These are phyloP conservation scores for Asobara japonica DNA, from an alignment of 1,140 invertebrate genomes.

Conservation along the genomic window DNA sequence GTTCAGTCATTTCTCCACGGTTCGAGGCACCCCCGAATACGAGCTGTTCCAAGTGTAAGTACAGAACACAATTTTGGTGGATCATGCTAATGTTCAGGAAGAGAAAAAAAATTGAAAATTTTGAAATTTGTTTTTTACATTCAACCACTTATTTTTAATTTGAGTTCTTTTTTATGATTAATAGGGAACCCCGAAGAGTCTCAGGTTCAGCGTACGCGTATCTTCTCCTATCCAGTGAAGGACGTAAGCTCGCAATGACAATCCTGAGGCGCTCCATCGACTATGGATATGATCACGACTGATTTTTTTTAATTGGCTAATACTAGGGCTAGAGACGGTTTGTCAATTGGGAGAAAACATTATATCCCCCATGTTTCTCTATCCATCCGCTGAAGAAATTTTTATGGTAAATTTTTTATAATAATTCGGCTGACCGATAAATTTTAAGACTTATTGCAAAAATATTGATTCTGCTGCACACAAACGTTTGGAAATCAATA, in stretches of 20 bases:
- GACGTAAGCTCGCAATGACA: slow-evolving; percentile 39
- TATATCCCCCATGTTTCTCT: too few relatives aligned
- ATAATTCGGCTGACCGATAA: too few relatives aligned
- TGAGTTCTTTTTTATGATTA: slow-evolving; percentile 31
- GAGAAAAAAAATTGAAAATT: background rate
- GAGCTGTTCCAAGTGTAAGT: slow-evolving; percentile 48
- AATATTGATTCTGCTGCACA: too few relatives aligned
- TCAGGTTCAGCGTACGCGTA: slow-evolving; percentile 41
- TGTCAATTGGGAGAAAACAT: too few relatives aligned
- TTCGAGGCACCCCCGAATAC: slow-evolving; percentile 36
- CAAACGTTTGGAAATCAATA: too few relatives aligned
- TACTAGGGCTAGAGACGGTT: too few relatives aligned
- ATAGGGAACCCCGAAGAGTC: slow-evolving; percentile 46
- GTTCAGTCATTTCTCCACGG: slow-evolving; percentile 32
- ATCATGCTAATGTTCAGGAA: background rate
- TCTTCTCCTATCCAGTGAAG: slow-evolving; percentile 45
- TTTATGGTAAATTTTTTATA: too few relatives aligned
- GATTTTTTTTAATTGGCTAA: too few relatives aligned
- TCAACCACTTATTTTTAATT: slow-evolving; percentile 30
- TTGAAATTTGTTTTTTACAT: background rate
- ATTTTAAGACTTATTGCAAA: too few relatives aligned
- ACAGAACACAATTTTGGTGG: background rate
- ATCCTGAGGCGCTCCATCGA: background rate
- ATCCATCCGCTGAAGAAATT: too few relatives aligned
- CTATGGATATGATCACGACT: background rate